Percentiles rank a stretch among this genome's conserved stretches.
phyloP scores from a whole-genome alignment of 2,888 invertebrate species.

The Microctonus aethiopoides region DNA sequence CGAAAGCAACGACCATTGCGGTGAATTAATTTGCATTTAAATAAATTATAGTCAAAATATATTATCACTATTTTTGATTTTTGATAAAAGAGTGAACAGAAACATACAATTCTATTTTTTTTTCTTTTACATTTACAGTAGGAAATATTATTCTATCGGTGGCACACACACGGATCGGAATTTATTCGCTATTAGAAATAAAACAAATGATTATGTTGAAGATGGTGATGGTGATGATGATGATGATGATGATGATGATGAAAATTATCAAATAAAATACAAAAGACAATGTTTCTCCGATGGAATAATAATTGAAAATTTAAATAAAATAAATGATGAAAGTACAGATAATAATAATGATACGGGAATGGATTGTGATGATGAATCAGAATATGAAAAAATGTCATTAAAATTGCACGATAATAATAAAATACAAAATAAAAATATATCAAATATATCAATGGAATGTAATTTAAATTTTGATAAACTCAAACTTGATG shows the following conservation, averaged over 20 bases:
- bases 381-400: background rate
- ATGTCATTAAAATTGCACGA: background rate
- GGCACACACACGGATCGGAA: background rate
- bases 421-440: background rate
- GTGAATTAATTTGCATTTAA: conserved; percentile 23
- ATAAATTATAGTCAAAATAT: background rate
- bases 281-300: conserved; percentile 30
- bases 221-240: background rate
- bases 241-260: conserved; percentile 3
- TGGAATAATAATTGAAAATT: background rate
- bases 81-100: too few species aligned
- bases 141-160: conserved; percentile 26
- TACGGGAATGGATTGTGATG: background rate
- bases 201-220: too few species aligned
- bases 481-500: background rate
- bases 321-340: background rate
- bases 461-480: conserved; percentile 8
- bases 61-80: too few species aligned
- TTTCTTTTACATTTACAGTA: conserved; percentile 25
- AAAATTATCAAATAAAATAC: background rate
- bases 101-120: background rate
- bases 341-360: background rate
- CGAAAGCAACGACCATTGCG: conserved; percentile 26
- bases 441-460: background rate
- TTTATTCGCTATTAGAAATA: background rate